phyloP scores from a whole-genome alignment of 1,140 invertebrate species.

The Diorhabda sublineata region DNA sequence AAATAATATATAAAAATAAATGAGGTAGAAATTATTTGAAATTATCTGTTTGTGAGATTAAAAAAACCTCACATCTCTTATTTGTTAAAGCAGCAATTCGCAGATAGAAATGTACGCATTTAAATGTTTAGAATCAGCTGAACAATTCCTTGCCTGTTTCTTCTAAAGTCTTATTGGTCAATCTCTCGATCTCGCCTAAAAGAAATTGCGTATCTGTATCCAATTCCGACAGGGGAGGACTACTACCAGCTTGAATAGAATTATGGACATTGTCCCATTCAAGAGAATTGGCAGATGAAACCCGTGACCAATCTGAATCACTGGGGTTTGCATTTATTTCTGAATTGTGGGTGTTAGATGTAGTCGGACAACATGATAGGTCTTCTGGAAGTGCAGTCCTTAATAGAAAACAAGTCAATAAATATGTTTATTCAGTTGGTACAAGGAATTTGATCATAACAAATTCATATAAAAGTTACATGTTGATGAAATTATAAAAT shows the following conservation, averaged over 20 bases:
- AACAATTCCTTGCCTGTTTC: slow-evolving; percentile 49
- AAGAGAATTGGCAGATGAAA: slow-evolving; percentile 54
- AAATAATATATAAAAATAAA: too few species aligned
- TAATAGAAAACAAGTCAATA: background rate
- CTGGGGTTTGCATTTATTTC: slow-evolving; percentile 22
- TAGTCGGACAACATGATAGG: slow-evolving; percentile 24
- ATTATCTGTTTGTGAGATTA: too few species aligned
- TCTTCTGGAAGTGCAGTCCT: slow-evolving; percentile 26
- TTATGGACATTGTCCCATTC: slow-evolving; percentile 56
- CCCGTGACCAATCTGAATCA: slow-evolving; percentile 51
- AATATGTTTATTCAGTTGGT: background rate
- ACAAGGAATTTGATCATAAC: too few species aligned
- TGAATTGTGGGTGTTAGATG: slow-evolving; percentile 25
- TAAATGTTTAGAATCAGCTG: slow-evolving; percentile 35
- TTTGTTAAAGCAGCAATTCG: background rate
- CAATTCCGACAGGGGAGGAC: slow-evolving; percentile 44
- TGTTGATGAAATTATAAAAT: too few species aligned
- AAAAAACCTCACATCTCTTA: too few species aligned
- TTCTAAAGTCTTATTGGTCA: slow-evolving; percentile 51
- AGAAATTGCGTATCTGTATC: slow-evolving; percentile 52
- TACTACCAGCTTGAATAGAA: slow-evolving; percentile 34
- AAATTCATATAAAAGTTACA: too few species aligned
- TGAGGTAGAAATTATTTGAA: too few species aligned
- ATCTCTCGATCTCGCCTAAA: slow-evolving; percentile 53
- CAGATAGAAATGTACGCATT: background rate